Evolutionary conservation across 2,797 vertebrate species (phyloP), one percentile per base, ranked within the genome.

Genomic region (Sebastes vulpes): DNA sequence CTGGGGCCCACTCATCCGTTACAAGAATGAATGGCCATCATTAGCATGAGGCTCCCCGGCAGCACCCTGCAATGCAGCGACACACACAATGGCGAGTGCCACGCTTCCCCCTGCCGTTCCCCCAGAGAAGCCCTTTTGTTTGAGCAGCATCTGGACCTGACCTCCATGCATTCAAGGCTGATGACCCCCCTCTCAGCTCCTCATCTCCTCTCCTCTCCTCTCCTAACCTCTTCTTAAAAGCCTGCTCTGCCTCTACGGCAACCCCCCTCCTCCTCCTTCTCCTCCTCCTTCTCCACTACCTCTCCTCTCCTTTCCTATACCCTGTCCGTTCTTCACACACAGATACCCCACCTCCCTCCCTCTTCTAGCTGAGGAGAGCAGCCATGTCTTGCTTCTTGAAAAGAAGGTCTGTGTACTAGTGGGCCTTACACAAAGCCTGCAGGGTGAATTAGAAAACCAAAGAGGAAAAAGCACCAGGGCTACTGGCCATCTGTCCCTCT

Each of bases 1-100:
- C 90, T 84, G 91, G 90, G 93, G 91, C 91, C 85, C 92, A 90
- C 90, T 93, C 93, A 93, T 90, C 92, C 91, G 95, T 94, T 96
- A 87, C 95, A 81, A 94, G 96, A 95, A 95, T 97, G 97, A 98
- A 98, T 97, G 96, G 94, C 96, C 96, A 95, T 98, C 97, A 98
- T 98, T 98, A 98, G 97, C 97, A 97, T 96, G 91, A 95, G 95
- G 96, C 97, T 96, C 96, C 96, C 95, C 95, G 81, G 95, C 93
- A 97, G 96, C 97, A 97, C 97, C 97, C 98, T 98, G 98, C 98
- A 99, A 98, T 99, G 98, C 98, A 96, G 98, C 97, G 96, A 95
- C 93, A 95, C 92, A 95, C 92, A 96, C 93, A 97, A 97, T 97
- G 93, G 97, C 94, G 57, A 96, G 95, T 95, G 97, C 97, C 97